Base-by-base conservation (phyloP, 2,888 invertebrate species). In the Lithophane semibrunnea region DNA sequence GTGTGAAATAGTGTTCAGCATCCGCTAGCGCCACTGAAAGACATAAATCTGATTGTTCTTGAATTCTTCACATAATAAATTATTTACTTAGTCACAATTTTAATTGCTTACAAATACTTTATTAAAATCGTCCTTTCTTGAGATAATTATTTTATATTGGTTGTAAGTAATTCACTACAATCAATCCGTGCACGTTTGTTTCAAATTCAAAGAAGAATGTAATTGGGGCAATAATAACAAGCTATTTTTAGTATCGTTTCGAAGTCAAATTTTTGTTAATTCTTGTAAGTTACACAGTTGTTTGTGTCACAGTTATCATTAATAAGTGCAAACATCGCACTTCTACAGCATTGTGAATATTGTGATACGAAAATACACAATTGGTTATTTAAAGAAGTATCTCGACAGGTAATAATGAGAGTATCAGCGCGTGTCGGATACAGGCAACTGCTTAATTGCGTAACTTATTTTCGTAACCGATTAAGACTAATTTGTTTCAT, bases 361-460 rank as follows among this genome's bases (percentile, higher is more conserved):
- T 29, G 29, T 29, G 29, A 29, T 52, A 63, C 7, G 10, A 56
- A 71, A 68, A 37, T 61, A 58, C 21, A 68, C 10, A 54, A 47
- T 47, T 72, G 10, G 21, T 56, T 69, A 16, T 21, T 49, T 66
- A 73, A n/a, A n/a, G n/a, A n/a, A 44, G 49, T 42, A 73, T 63
- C 37, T 24, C 16, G 54, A 56, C 49, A 64, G 42, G 29, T 72
- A 73, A 75, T 73, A 72, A 67, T 87, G 65, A 65, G 65, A 69
- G 72, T 61, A 78, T 47, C 70, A 73, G 71, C 60, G 67, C 75
- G 63, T 79, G 58, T 75, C 75, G 58, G 72, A 61, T 37, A 56
- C 65, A 47, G 56, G 67, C 18, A 42, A 37, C 37, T 37, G 37
- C 37, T 37, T 37, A 37, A 37, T 37, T 37, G 37, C 37, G 4